A percentile compares a stretch with the other conserved stretches of the same genome.
Evolutionary conservation across 1,140 invertebrate species (phyloP).

Genomic region (Hirudo medicinalis): DNA sequence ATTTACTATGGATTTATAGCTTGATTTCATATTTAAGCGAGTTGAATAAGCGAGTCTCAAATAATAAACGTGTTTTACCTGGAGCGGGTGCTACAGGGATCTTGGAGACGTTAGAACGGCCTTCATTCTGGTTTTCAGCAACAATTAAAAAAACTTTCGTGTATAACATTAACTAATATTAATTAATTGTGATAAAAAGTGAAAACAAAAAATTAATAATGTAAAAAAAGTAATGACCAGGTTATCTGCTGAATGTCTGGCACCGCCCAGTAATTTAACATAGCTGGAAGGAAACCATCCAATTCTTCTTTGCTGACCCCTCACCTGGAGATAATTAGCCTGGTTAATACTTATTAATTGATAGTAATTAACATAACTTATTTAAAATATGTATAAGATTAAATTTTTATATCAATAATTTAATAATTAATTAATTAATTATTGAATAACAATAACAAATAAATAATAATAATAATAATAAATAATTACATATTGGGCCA

Average conservation of each 20-base stretch:
- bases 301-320: conserved; percentile 80
- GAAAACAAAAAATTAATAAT: no score
- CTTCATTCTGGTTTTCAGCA: neutral
- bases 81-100: conserved; percentile 1
- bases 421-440: neutral
- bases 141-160: no score
- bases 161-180: no score
- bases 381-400: neutral
- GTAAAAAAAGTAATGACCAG: neutral
- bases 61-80: neutral
- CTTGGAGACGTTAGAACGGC: neutral
- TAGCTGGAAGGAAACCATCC: conserved; percentile 97
- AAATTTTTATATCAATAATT: neutral
- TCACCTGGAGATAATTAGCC: conserved; percentile 47
- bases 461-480: neutral
- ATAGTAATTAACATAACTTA: neutral
- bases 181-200: no score
- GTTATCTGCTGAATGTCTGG: conserved; percentile 11
- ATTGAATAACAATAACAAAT: neutral
- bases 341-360: no score
- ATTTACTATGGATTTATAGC: no score
- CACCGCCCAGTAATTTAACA: conserved; percentile 53
- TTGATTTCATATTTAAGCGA: no score
- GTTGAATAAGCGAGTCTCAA: conserved; percentile 18
- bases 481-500: neutral